phyloP scores from a whole-genome alignment of 1,140 invertebrate species.

The Megathymus violae region DNA sequence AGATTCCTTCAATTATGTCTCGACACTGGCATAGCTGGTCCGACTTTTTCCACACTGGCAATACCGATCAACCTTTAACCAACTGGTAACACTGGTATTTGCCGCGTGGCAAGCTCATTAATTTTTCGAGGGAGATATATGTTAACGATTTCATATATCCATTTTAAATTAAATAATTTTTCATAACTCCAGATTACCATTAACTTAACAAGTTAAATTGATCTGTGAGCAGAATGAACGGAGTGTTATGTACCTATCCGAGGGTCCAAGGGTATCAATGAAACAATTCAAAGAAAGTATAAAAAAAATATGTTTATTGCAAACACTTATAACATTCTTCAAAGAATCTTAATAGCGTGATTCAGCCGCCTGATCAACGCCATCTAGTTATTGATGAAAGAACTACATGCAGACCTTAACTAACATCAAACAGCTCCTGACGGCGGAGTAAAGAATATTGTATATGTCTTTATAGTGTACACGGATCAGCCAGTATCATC shows the following conservation, averaged over 20 bases:
- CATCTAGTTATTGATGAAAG: too few relatives aligned
- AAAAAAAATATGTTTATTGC: too few relatives aligned
- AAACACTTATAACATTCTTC: too few relatives aligned
- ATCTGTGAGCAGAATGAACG: neutral
- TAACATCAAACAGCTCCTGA: too few relatives aligned
- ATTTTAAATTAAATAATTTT: slow-evolving; percentile 26
- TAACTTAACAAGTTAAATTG: slow-evolving; percentile 14
- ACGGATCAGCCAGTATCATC: slow-evolving; percentile 88
- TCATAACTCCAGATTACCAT: slow-evolving; percentile 10
- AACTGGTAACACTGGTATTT: slow-evolving; percentile 35
- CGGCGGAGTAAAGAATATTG: too few relatives aligned
- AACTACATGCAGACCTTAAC: too few relatives aligned
- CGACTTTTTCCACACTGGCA: slow-evolving; percentile 14
- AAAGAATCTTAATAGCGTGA: too few relatives aligned
- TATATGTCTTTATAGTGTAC: slow-evolving; percentile 84
- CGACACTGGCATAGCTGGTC: slow-evolving; percentile 8
- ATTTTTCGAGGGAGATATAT: slow-evolving; percentile 27
- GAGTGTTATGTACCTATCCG: too few relatives aligned
- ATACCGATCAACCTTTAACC: slow-evolving; percentile 38
- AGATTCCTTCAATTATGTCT: slow-evolving; percentile 49
- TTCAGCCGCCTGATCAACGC: too few relatives aligned
- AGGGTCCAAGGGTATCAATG: too few relatives aligned
- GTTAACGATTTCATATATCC: slow-evolving; percentile 25
- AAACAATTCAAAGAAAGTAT: too few relatives aligned
- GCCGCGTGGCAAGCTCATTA: slow-evolving; percentile 21